A percentile compares a stretch with the other conserved stretches of the same genome.
These are phyloP conservation scores for Conomelus anceps DNA, from an alignment of 2,888 invertebrate genomes.

Conservation along the genomic window DNA sequence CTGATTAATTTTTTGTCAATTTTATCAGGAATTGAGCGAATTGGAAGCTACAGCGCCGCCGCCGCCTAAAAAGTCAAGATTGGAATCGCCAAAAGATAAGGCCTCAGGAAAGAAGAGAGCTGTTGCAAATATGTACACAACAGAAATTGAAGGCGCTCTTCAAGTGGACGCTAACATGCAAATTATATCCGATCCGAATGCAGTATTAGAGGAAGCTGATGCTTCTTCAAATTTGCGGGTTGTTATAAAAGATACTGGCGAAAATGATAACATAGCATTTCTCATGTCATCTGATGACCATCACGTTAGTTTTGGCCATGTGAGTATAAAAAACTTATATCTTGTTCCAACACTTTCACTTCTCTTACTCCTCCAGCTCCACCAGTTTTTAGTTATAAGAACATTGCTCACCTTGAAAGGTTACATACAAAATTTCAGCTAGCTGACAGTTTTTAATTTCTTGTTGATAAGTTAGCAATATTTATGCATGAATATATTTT, in stretches of 20 bases:
- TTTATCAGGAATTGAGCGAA: conserved; percentile 38
- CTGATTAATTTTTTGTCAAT: no score
- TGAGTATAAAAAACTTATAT: not conserved
- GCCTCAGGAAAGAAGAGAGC: conserved; percentile 36
- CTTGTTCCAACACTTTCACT: no score
- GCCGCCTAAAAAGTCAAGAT: conserved; percentile 36
- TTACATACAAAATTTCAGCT: no score
- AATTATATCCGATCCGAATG: not conserved
- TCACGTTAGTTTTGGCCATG: not conserved
- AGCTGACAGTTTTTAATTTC: no score
- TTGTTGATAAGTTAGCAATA: no score
- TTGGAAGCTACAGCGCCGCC: conserved; percentile 41
- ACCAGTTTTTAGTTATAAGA: no score
- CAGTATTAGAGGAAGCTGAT: conserved; percentile 19
- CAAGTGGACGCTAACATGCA: conserved; percentile 38
- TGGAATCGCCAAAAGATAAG: conserved; percentile 38
- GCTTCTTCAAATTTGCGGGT: not conserved
- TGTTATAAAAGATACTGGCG: not conserved
- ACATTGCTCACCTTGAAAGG: no score
- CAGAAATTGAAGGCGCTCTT: conserved; percentile 43
- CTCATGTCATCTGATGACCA: not conserved
- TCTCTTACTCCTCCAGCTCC: no score
- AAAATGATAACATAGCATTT: not conserved
- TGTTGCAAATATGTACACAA: conserved; percentile 41
- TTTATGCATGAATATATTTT: no score